phyloP scores from a whole-genome alignment of 2,113 vertebrate genomes.

The Protobothrops flavoviridis region DNA sequence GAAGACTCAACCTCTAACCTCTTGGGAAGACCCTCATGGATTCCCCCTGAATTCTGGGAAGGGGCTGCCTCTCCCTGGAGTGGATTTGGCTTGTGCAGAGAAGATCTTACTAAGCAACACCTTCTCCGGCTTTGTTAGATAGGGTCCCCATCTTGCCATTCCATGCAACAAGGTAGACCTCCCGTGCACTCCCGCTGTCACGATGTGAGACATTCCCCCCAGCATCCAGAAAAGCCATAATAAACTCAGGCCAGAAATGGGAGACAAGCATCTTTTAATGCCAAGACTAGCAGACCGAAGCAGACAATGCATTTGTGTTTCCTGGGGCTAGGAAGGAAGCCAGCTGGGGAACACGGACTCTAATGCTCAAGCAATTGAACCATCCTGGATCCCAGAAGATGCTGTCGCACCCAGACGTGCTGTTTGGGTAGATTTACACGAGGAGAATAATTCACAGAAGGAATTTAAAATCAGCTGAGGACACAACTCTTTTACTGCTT shows the following conservation, averaged over 20 bases:
- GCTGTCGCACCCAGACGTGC: neutral
- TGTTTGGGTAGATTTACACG: neutral
- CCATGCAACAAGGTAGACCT: neutral
- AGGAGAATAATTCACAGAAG: neutral
- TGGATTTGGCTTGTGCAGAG: neutral
- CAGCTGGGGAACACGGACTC: neutral
- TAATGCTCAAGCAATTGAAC: too few species aligned
- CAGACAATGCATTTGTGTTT: neutral
- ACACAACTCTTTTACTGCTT: too few species aligned
- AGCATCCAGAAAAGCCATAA: neutral
- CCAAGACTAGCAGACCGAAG: neutral
- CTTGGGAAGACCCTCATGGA: neutral
- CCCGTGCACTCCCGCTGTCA: neutral
- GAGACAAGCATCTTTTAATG: neutral
- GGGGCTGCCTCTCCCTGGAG: neutral
- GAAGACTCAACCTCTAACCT: neutral
- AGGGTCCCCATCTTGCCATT: neutral
- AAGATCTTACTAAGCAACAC: neutral
- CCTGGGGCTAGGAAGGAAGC: neutral
- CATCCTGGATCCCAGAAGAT: too few species aligned
- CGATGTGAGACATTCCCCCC: fast-evolving
- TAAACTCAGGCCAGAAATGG: neutral
- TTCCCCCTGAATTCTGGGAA: neutral
- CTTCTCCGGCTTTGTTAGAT: neutral
- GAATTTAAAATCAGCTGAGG: neutral